Conservation (phyloP, 2,113 vertebrate genomes). For the Clarias magur region DNA sequence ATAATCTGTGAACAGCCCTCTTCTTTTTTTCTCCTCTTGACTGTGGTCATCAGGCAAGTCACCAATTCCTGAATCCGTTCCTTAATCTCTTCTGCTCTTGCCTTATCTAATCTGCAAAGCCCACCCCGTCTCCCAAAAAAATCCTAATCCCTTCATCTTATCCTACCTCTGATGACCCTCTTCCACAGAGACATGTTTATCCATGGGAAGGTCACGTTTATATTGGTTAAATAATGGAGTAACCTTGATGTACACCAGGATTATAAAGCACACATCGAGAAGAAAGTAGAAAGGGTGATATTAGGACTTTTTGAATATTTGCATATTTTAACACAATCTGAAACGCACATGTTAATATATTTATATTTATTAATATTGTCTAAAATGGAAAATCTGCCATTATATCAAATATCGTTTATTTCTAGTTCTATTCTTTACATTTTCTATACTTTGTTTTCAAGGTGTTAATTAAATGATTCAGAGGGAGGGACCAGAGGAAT, state of each 20-base stretch:
- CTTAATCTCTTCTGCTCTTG: constrained; percentile 18
- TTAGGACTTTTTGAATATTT: not conserved
- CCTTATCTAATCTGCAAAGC: not conserved
- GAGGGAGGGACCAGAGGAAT: not conserved
- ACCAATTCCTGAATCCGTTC: constrained; percentile 14
- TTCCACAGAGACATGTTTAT: constrained; percentile 40
- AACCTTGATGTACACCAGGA: not conserved
- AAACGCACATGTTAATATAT: not conserved
- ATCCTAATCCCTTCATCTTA: constrained; percentile 23
- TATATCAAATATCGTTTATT: not conserved
- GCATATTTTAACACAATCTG: not conserved
- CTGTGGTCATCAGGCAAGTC: not conserved
- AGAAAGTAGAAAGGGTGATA: not conserved
- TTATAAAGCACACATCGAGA: not conserved
- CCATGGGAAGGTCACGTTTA: not conserved
- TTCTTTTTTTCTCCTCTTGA: not conserved
- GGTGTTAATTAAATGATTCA: not conserved
- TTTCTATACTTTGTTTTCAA: not conserved
- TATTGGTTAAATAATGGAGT: not conserved
- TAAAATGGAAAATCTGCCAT: not conserved
- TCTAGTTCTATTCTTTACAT: not conserved
- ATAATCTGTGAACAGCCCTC: not conserved
- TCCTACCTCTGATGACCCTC: constrained; percentile 6
- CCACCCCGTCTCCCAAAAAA: not conserved
- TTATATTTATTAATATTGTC: not conserved